Conservation (phyloP, 64 coral and sea anemone genomes). For the Acropora yongei region DNA sequence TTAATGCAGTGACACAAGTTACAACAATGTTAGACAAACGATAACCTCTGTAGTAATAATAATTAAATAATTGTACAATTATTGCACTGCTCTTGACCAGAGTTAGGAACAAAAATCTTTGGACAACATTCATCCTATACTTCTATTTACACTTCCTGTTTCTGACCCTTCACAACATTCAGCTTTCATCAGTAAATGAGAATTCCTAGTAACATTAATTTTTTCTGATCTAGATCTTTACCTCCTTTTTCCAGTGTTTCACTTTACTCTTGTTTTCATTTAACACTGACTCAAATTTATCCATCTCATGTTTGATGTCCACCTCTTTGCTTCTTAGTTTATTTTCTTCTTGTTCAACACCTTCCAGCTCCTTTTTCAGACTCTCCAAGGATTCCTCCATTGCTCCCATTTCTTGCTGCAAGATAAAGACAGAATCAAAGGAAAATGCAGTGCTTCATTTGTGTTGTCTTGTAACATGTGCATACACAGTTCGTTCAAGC, state of each 20-base stretch:
- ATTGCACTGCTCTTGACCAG: no score
- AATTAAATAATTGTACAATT: no score
- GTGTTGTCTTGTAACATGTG: no score
- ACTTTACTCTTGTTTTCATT: conserved; percentile 92
- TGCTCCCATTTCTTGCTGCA: conserved; percentile 76
- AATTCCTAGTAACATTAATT: not conserved
- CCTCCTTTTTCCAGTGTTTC: conserved; percentile 94
- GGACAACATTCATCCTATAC: no score
- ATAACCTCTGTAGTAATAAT: no score
- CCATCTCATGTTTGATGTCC: conserved; percentile 95
- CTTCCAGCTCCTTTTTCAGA: conserved; percentile 51
- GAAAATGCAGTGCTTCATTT: no score
- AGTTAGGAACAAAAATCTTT: no score
- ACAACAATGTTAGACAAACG: no score
- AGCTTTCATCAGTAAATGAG: not conserved
- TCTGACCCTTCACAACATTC: not conserved
- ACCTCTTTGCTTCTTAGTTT: conserved; percentile 77
- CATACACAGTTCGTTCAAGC: no score
- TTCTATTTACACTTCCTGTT: no score
- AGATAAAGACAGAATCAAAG: not conserved
- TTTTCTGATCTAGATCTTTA: not conserved
- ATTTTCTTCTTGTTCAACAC: conserved; percentile 79
- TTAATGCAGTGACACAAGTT: no score
- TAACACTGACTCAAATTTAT: conserved; percentile 79
- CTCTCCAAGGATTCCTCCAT: conserved; percentile 64